Conservation (phyloP, 2,113 vertebrate species). For the Podilymbus podiceps region DNA sequence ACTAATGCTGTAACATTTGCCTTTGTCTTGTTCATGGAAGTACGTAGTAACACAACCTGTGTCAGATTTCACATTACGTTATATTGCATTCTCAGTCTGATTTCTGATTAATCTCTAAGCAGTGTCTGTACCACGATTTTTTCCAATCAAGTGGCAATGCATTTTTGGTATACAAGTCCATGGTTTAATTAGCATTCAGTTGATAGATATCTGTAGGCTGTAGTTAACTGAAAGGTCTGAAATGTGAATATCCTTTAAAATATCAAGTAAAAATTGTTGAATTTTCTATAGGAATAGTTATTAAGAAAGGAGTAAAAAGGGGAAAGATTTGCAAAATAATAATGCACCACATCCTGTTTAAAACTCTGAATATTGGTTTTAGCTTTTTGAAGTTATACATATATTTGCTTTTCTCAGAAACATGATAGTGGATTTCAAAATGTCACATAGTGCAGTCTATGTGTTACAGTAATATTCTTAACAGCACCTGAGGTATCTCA, state of each 20-base stretch:
- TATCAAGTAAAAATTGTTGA: not conserved
- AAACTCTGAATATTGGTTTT: not conserved
- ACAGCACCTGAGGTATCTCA: not conserved
- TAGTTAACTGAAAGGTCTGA: not conserved
- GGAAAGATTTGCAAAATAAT: not conserved
- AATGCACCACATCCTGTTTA: not conserved
- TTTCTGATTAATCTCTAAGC: not conserved
- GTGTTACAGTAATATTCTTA: not conserved
- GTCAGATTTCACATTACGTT: not conserved
- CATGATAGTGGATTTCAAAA: not conserved
- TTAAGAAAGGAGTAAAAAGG: not conserved
- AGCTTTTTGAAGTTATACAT: not conserved
- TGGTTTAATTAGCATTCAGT: not conserved
- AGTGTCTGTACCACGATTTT: not conserved
- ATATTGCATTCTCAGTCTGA: not conserved
- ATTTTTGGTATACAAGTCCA: not conserved
- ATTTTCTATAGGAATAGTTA: not conserved
- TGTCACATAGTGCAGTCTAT: not conserved
- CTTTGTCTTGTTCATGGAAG: not conserved
- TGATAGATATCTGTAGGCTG: not conserved
- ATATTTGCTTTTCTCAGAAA: not conserved
- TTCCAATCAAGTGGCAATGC: not conserved
- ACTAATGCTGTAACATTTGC: not conserved
- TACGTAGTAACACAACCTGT: not conserved
- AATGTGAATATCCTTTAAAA: not conserved